A percentile compares a stretch with the other conserved stretches of the same genome.
Evolutionary conservation across 1,140 invertebrate species (phyloP).

Genomic region (Nephotettix cincticeps): DNA sequence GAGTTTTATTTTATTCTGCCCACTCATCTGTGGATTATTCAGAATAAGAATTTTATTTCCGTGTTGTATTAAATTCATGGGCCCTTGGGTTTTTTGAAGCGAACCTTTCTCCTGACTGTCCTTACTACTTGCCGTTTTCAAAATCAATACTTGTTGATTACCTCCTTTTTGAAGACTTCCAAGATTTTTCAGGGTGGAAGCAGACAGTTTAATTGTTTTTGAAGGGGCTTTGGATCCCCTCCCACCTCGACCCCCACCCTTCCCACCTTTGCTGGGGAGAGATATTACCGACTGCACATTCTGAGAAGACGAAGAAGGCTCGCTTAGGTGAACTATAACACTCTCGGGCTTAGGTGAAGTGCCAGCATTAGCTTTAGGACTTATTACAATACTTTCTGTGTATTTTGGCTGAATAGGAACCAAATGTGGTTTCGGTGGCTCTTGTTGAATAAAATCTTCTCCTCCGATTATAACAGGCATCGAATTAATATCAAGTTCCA

Average conservation of each 20-base stretch:
- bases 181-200: neutral
- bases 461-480: slow-evolving; percentile 70
- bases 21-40: slow-evolving; percentile 55
- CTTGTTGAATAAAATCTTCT: slow-evolving; percentile 51
- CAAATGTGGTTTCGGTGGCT: neutral
- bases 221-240: neutral
- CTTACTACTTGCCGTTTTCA: slow-evolving; percentile 25
- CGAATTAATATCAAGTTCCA: slow-evolving; percentile 67
- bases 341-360: neutral
- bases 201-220: slow-evolving; percentile 11
- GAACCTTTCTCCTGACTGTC: neutral
- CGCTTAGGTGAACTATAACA: neutral
- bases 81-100: neutral
- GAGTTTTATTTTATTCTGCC: slow-evolving; percentile 53
- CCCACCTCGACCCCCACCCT: neutral
- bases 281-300: slow-evolving; percentile 18
- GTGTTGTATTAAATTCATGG: slow-evolving; percentile 21
- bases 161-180: neutral
- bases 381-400: slow-evolving; percentile 11
- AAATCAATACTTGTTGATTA: slow-evolving; percentile 28
- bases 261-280: slow-evolving; percentile 7
- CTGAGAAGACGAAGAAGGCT: neutral
- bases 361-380: neutral
- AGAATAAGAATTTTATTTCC: slow-evolving; percentile 55
- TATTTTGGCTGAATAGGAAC: slow-evolving; percentile 9